Evolutionary conservation across 2,888 invertebrate species (phyloP).

Genomic region (Nomada fucata): DNA sequence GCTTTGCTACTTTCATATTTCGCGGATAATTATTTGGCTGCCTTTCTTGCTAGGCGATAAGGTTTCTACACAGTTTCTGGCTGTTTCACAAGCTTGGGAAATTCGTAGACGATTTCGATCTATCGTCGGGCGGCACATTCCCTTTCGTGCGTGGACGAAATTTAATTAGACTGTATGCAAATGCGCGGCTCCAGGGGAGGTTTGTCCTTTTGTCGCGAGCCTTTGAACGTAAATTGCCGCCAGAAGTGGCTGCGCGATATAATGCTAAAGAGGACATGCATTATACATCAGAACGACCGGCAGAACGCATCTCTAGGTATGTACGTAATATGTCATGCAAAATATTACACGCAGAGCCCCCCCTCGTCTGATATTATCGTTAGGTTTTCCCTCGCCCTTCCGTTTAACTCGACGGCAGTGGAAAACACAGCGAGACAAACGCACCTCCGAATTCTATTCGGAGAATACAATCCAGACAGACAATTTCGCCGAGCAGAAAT

Average conservation of each 20-base stretch:
- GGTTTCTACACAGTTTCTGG: no score
- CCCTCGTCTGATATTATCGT: constrained; percentile 28
- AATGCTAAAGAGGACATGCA: constrained; percentile 61
- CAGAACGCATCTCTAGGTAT: constrained; percentile 40
- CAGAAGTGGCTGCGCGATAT: constrained; percentile 42
- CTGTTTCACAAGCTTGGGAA: not conserved
- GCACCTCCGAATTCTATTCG: not conserved
- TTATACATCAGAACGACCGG: constrained; percentile 51
- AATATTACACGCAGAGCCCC: constrained; percentile 45
- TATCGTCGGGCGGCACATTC: not conserved
- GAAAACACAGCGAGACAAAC: not conserved
- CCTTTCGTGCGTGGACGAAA: constrained; percentile 25
- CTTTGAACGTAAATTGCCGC: constrained; percentile 47
- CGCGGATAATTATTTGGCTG: no score
- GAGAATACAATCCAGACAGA: no score
- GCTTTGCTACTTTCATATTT: no score
- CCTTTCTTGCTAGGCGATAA: no score
- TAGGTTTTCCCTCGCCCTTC: not conserved
- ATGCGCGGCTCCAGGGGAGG: constrained; percentile 15
- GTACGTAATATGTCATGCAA: constrained; percentile 57
- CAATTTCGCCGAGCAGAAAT: no score
- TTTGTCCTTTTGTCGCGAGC: constrained; percentile 35
- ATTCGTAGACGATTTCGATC: not conserved
- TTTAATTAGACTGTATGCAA: constrained; percentile 53
- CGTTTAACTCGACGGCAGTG: not conserved